These are phyloP conservation scores for Lasioglossum lativentre DNA, from an alignment of 2,888 invertebrate species.

Conservation along the genomic window DNA sequence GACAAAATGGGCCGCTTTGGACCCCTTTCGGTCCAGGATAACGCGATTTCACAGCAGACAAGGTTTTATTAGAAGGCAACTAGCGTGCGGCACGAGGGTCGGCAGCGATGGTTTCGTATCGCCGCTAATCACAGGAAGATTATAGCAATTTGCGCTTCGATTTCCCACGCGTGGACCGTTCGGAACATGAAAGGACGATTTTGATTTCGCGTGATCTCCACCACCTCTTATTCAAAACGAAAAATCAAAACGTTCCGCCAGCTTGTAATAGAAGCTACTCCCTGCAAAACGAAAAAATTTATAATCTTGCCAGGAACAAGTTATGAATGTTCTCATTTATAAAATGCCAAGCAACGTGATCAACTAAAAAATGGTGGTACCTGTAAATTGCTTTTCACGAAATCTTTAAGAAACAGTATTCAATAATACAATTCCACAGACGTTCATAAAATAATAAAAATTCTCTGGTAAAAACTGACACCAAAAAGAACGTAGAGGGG, in stretches of 20 bases:
- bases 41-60: slow-evolving; percentile 3
- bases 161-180: neutral
- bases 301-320: neutral
- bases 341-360: no score
- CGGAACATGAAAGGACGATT: neutral
- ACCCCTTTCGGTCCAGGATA: neutral
- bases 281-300: neutral
- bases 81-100: neutral
- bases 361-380: no score
- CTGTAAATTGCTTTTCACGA: no score
- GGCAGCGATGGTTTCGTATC: neutral
- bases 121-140: slow-evolving; percentile 23
- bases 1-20: neutral
- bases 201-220: neutral
- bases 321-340: no score
- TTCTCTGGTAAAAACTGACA: no score
- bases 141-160: slow-evolving; percentile 13
- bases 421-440: no score
- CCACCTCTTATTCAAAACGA: neutral
- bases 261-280: neutral
- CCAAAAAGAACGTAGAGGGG: no score
- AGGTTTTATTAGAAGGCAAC: slow-evolving; percentile 2
- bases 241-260: neutral
- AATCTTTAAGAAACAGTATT: no score
- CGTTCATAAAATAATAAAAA: no score